phyloP scores from a whole-genome alignment of 2,888 invertebrate species.

The Polymixis lichenea region DNA sequence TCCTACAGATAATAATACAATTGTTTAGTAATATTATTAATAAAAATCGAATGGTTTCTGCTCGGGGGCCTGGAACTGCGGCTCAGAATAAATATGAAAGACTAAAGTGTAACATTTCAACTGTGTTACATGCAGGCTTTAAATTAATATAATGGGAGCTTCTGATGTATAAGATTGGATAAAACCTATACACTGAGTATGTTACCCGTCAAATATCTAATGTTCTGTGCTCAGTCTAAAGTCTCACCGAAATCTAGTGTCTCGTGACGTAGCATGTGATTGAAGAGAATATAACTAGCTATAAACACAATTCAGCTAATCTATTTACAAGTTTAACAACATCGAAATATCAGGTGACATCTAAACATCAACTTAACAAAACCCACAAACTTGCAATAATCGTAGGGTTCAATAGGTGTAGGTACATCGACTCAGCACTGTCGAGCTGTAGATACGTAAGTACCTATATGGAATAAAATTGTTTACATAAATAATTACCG shows the following conservation, averaged over 20 bases:
- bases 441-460: constrained; percentile 53
- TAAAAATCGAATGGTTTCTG: constrained; percentile 54
- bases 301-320: constrained; percentile 73
- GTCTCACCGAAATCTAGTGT: constrained; percentile 73
- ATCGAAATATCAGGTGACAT: constrained; percentile 73
- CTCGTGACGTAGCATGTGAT: constrained; percentile 60
- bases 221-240: constrained; percentile 79
- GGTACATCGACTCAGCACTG: constrained; percentile 49
- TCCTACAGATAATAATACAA: constrained; percentile 66
- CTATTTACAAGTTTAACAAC: constrained; percentile 81
- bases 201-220: constrained; percentile 71
- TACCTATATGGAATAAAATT: constrained; percentile 45
- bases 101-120: constrained; percentile 66
- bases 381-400: constrained; percentile 50
- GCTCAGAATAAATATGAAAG: constrained; percentile 72
- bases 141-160: constrained; percentile 62
- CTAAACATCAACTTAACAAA: constrained; percentile 70
- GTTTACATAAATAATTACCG: constrained; percentile 55
- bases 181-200: constrained; percentile 60
- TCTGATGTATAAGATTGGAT: constrained; percentile 65
- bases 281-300: constrained; percentile 65
- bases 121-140: constrained; percentile 48
- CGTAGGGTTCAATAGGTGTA: constrained; percentile 24
- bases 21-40: constrained; percentile 60
- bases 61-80: constrained; percentile 61